Percentiles rank a stretch among this genome's conserved stretches.
These are phyloP conservation scores for Siniperca chuatsi DNA, from an alignment of 2,113 vertebrate species.

Conservation along the genomic window DNA sequence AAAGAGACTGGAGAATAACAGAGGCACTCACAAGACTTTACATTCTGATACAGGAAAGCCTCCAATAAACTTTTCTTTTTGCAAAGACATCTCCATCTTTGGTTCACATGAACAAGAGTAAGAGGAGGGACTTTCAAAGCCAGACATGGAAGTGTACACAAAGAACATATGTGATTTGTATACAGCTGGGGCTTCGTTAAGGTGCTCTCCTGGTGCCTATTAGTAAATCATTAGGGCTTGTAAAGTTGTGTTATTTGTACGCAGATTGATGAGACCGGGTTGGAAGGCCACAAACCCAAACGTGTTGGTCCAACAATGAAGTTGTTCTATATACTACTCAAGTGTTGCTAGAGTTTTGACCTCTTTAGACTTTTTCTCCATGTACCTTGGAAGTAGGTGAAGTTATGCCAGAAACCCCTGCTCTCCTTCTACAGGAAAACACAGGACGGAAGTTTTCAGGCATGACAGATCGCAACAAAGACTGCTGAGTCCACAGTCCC, in stretches of 20 bases:
- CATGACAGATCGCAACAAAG: background rate
- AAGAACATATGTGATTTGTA: constrained; percentile 29
- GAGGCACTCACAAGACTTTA: constrained; percentile 44
- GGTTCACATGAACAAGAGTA: constrained; percentile 6
- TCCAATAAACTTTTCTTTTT: constrained; percentile 41
- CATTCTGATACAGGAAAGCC: constrained; percentile 40
- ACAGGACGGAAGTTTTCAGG: background rate
- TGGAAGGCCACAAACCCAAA: too few relatives aligned
- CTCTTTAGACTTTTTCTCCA: too few relatives aligned
- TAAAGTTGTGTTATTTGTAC: too few relatives aligned
- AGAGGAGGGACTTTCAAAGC: background rate
- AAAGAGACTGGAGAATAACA: constrained; percentile 48
- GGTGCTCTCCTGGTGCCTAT: constrained; percentile 27
- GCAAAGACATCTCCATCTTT: constrained; percentile 41
- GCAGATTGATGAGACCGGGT: too few relatives aligned
- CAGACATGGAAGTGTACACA: constrained; percentile 22
- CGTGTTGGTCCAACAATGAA: too few relatives aligned
- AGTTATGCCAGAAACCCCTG: too few relatives aligned
- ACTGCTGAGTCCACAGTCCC: background rate
- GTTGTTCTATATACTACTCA: too few relatives aligned
- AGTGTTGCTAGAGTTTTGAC: too few relatives aligned
- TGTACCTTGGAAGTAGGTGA: too few relatives aligned
- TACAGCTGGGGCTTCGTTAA: constrained; percentile 36
- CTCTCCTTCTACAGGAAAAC: background rate
- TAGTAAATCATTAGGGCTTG: constrained; percentile 18